Evolutionary conservation across 2,113 vertebrate genomes (phyloP), one percentile per base, ranked within the genome.

Genomic region (Miniopterus natalensis): DNA sequence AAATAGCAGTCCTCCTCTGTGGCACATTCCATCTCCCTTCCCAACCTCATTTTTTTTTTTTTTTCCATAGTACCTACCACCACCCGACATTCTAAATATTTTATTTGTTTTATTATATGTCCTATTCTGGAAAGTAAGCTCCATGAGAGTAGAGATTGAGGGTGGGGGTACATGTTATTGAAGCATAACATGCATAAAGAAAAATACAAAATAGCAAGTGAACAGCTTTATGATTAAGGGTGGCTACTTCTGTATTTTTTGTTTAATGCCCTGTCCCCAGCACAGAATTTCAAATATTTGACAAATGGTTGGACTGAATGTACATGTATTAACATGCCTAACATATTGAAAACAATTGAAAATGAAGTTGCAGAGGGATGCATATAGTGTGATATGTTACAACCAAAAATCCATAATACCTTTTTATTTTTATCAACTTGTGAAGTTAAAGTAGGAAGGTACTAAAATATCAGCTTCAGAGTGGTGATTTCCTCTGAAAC

Each of bases 331-430:
- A 88, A 79, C 68, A 90, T 77, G 40, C n/a, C 40, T 83, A 59
- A 71, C 12, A 31, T 77, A 71, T n/a, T 63, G 45, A 84, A 88
- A 83, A 92, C 68, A 90, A 63, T 49, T 90, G 66, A 92, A 73
- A 77, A 89, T 92, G 77, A 90, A 96, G 20, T 75, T 90, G 45
- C 14, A 49, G 23, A 80, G 11, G 27, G 29, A n/a, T 80, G 53
- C 25, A 21, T 68, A 27, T 14, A 79, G 17, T 84, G 49, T 79
- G 42, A 78, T 51, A 45, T 61, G 17, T 49, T 89, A 59, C 7
- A 92, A 66, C 73, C 51, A 6, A 42, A 90, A 74, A 55, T 84
- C 36, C 40, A 66, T 63, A 18, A 21, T 57, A 31, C 42, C 51
- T 47, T 17, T 74, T 78, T n/a, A 7, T 51, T 31, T 68, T 3